Percentiles rank a stretch among this genome's conserved stretches.
Evolutionary conservation across 2,797 vertebrate species (phyloP).

Genomic region (Pantherophis vulpinus): DNA sequence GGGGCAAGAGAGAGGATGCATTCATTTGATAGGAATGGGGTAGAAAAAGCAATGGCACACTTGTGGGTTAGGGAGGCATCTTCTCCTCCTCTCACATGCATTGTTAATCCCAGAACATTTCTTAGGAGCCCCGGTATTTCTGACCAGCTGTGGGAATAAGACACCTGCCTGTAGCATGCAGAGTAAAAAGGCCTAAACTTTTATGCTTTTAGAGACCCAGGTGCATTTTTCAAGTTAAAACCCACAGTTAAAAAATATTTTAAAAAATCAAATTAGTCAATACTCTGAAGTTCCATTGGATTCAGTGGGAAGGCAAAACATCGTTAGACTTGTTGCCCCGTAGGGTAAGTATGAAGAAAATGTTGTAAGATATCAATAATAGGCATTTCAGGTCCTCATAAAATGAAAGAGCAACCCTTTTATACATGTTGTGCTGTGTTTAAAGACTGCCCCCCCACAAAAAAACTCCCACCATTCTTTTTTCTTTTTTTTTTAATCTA

Average conservation of each 20-base stretch:
- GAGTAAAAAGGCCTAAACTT: not conserved
- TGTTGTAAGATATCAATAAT: not conserved
- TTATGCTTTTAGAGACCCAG: not conserved
- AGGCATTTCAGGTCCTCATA: too few relatives aligned
- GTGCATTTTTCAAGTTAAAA: not conserved
- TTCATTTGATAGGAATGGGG: not conserved
- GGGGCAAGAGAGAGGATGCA: not conserved
- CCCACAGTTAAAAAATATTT: not conserved
- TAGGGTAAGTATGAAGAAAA: not conserved
- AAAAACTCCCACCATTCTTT: not conserved
- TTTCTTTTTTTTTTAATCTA: not conserved
- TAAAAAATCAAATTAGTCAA: not conserved
- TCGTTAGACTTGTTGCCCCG: not conserved
- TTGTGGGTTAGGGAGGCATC: not conserved
- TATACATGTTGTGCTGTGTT: not conserved
- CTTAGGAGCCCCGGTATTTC: not conserved
- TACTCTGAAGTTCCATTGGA: not conserved
- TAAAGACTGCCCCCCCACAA: too few relatives aligned
- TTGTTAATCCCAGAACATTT: not conserved
- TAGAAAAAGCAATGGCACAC: not conserved
- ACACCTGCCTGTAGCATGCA: not conserved
- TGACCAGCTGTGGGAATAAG: not conserved
- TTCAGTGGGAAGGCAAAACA: not conserved
- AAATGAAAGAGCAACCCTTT: not conserved
- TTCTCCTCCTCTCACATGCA: not conserved